Base-by-base conservation (phyloP, 2,797 vertebrate genomes). In the Microctenopoma stevenorrisi region DNA sequence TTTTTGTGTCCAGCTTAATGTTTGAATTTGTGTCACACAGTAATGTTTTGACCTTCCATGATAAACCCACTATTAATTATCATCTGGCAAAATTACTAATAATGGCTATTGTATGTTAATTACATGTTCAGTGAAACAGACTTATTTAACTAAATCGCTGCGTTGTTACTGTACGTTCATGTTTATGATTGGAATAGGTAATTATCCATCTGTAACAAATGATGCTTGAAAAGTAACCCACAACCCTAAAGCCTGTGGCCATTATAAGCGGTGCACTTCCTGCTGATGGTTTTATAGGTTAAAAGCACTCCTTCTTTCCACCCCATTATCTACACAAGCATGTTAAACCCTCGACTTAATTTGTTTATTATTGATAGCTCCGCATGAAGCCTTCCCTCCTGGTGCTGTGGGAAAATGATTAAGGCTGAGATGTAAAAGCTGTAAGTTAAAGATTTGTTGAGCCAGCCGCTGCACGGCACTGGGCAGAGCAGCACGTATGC, bases 361-460 rank as follows among this genome's bases (percentile, higher is more conserved):
- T 82, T 74, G 46, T 92, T 81, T 71, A 91, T 91, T 91, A 91
- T 91, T 91, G 83, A 92, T 90, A 78, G 78, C 82, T 71, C 42
- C 5, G 68, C 70, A 55, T 78, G 74, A 72, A 65, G 66, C 78
- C 51, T 61, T 50, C 67, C 63, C 70, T 65, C 71, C 67, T 5
- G 61, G 72, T 72, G 74, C 60, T 72, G 65, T 64, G 79, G 68
- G 77, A 54, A 77, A 82, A 78, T 61, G 76, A 76, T 82, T 70
- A 74, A 73, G 33, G 64, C 76, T 72, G 69, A 82, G 62, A 73
- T 69, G 82, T 84, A 82, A 86, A 79, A 79, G 69, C 78, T 52
- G 60, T 70, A 72, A 65, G 58, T 85, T 74, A 70, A 66, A 61
- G 35, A 5, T 76, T 72, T 66, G 52, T 58, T 56, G 33, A 79